Percentiles rank a stretch among this genome's conserved stretches.
Evolutionary conservation across 2,797 vertebrate species (phyloP).

Genomic region (Chrosomus eos): DNA sequence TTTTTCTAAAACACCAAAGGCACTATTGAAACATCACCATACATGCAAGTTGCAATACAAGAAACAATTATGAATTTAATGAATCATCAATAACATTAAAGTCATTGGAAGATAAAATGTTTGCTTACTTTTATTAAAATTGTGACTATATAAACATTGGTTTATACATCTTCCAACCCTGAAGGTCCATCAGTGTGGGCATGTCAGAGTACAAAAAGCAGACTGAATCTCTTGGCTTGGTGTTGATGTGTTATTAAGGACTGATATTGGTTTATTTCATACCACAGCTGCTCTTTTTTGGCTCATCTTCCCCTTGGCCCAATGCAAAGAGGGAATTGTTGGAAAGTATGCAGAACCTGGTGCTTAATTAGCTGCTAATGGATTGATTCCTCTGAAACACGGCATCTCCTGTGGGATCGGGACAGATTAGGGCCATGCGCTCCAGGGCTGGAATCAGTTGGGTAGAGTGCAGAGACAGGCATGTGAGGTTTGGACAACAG

Average conservation of each 20-base stretch:
- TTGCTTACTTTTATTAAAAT: not conserved
- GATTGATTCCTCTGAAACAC: slow-evolving; percentile 38
- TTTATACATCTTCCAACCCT: not conserved
- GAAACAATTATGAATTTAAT: not conserved
- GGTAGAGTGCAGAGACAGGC: not conserved
- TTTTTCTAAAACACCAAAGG: not conserved
- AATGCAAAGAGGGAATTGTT: slow-evolving; percentile 5
- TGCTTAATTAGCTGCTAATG: slow-evolving; percentile 43
- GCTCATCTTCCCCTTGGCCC: not conserved
- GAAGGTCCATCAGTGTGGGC: not conserved
- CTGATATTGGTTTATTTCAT: slow-evolving; percentile 21
- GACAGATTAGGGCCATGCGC: slow-evolving; percentile 25
- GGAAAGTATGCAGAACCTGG: slow-evolving; percentile 22
- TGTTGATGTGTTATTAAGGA: not conserved
- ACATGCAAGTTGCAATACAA: not conserved
- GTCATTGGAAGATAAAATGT: not conserved
- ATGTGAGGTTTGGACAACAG: not conserved
- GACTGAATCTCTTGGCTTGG: slow-evolving; percentile 2
- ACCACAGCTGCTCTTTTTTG: slow-evolving; percentile 32
- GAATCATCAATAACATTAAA: not conserved
- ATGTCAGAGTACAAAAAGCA: slow-evolving; percentile 1
- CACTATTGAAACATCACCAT: not conserved
- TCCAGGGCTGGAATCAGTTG: slow-evolving; percentile 18
- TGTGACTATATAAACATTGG: not conserved
- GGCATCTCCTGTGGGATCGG: slow-evolving; percentile 25